Percentiles rank a stretch among this genome's conserved stretches.
phyloP scores from a whole-genome alignment of 2,113 vertebrate genomes.

The Artemisiospiza belli region DNA sequence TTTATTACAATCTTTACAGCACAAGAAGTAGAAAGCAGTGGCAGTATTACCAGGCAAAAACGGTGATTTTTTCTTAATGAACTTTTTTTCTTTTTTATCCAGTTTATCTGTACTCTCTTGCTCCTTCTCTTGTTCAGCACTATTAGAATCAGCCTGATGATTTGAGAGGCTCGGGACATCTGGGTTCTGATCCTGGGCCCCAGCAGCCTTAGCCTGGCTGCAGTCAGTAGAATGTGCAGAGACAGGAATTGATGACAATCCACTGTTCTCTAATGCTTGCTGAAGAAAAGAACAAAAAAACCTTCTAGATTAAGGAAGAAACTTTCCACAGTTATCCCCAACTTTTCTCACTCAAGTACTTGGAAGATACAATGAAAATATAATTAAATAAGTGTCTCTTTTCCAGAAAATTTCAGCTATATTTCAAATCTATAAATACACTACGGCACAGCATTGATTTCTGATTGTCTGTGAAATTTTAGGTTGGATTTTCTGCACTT shows the following conservation, averaged over 20 bases:
- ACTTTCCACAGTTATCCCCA: background rate
- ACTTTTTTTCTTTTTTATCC: slow-evolving; percentile 86
- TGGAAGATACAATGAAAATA: background rate
- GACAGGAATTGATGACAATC: slow-evolving; percentile 89
- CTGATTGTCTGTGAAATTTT: background rate
- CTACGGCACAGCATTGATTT: background rate
- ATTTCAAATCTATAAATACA: background rate
- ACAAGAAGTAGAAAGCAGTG: background rate
- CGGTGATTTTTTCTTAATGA: slow-evolving; percentile 90
- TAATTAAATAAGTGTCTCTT: background rate
- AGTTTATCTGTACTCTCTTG: slow-evolving; percentile 79
- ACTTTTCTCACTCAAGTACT: background rate
- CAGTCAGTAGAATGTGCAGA: slow-evolving; percentile 81
- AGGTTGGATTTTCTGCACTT: background rate
- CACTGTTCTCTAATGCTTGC: slow-evolving; percentile 99
- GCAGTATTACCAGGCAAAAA: slow-evolving; percentile 88
- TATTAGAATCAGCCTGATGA: slow-evolving; percentile 64
- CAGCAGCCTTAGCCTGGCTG: slow-evolving; percentile 62
- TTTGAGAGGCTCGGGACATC: slow-evolving; percentile 37
- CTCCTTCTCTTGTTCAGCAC: slow-evolving; percentile 74
- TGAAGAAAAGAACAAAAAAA: slow-evolving; percentile 68
- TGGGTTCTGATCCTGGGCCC: slow-evolving; percentile 63
- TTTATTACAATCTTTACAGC: background rate
- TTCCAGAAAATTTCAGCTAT: background rate
- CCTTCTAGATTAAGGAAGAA: slow-evolving; percentile 46